Percentiles rank a stretch among this genome's conserved stretches.
Evolutionary conservation across 2,797 vertebrate species (phyloP).

Genomic region (Schizopygopsis malacanthus): DNA sequence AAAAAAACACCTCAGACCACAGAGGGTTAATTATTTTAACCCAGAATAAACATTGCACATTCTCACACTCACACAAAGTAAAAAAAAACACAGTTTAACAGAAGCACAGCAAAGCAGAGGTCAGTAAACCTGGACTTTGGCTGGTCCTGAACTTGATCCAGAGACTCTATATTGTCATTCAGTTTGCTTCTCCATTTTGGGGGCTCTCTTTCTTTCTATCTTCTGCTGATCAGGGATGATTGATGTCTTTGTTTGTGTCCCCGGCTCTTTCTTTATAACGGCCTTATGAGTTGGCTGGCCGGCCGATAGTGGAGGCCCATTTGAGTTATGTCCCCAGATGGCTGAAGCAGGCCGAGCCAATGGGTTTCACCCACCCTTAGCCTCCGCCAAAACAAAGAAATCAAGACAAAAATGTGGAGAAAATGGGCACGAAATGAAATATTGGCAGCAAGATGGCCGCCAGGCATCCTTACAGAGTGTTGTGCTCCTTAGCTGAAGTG

Average conservation of each 20-base stretch:
- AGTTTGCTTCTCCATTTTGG: constrained; percentile 69
- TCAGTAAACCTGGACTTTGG: constrained; percentile 52
- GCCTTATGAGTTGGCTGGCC: constrained; percentile 61
- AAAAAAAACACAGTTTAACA: constrained; percentile 47
- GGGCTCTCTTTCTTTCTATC: constrained; percentile 63
- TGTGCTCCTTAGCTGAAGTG: constrained; percentile 5
- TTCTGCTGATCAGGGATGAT: constrained; percentile 66
- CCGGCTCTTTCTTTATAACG: constrained; percentile 59
- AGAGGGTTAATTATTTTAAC: not conserved
- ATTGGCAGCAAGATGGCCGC: constrained; percentile 49
- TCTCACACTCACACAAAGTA: not conserved
- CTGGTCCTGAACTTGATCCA: constrained; percentile 56
- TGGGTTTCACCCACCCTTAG: constrained; percentile 60
- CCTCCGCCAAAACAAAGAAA: constrained; percentile 60
- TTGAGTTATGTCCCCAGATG: constrained; percentile 66
- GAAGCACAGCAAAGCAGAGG: constrained; percentile 25
- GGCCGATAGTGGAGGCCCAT: constrained; percentile 60
- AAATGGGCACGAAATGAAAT: constrained; percentile 58
- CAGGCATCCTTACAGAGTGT: constrained; percentile 26
- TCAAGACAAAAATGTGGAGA: constrained; percentile 57
- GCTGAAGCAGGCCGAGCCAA: constrained; percentile 55
- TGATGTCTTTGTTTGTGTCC: constrained; percentile 69
- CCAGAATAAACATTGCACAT: not conserved
- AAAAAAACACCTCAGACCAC: not conserved
- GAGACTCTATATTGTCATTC: constrained; percentile 65